phyloP scores from a whole-genome alignment of 2,113 vertebrate genomes.

The Ailuropoda melanoleuca region DNA sequence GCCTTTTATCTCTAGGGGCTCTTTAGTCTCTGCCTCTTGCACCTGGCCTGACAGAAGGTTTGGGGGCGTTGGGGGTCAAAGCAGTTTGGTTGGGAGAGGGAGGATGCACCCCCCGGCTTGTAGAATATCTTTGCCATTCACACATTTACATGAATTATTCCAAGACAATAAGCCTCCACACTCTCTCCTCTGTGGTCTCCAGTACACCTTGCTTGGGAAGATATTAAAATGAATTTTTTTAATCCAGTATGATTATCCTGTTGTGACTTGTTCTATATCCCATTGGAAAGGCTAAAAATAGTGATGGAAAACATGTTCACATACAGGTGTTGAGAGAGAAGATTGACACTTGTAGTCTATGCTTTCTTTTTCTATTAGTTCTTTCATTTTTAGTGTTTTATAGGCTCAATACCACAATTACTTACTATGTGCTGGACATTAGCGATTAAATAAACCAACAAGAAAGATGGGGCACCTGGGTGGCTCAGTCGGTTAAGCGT shows the following conservation, averaged over 20 bases:
- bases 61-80: background rate
- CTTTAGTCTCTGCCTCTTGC: background rate
- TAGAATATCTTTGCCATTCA: background rate
- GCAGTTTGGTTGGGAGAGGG: background rate
- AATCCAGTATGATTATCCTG: background rate
- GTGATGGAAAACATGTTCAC: background rate
- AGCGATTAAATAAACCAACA: background rate
- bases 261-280: background rate
- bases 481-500: background rate
- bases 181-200: background rate
- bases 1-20: background rate
- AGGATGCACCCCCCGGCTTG: accelerated
- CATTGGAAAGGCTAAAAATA: background rate
- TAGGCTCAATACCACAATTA: background rate
- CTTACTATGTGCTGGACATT: background rate
- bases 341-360: background rate
- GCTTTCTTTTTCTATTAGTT: background rate
- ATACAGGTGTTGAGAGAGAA: background rate
- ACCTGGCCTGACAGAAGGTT: background rate
- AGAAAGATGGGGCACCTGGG: background rate
- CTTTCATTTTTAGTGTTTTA: constrained; percentile 14
- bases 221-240: background rate
- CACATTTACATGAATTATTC: background rate
- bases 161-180: background rate
- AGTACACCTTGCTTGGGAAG: background rate